These are phyloP conservation scores for Oreochromis tanganicae DNA, from an alignment of 2,113 vertebrate genomes.

Conservation along the genomic window DNA sequence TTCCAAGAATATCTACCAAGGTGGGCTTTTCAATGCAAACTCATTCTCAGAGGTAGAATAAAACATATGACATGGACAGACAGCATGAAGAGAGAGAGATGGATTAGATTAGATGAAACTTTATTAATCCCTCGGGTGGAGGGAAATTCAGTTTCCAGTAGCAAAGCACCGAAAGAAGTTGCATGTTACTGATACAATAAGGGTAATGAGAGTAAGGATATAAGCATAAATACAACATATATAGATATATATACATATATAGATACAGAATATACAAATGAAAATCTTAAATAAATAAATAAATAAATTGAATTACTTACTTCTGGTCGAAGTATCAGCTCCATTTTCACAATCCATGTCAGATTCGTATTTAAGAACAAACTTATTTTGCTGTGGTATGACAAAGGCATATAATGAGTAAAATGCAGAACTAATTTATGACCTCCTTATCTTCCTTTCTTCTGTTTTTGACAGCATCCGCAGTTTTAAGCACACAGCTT, in stretches of 20 bases:
- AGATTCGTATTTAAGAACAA: background rate
- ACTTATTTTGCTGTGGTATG: background rate
- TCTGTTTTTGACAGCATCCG: background rate
- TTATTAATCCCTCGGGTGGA: too few relatives aligned
- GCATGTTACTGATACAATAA: too few relatives aligned
- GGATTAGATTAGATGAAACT: too few relatives aligned
- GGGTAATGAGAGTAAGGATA: too few relatives aligned
- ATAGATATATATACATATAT: too few relatives aligned
- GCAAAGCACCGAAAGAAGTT: too few relatives aligned
- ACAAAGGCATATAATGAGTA: background rate
- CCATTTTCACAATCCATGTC: background rate
- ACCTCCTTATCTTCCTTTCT: background rate
- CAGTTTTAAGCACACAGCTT: background rate
- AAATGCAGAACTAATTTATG: background rate
- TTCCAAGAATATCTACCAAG: background rate
- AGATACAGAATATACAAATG: background rate
- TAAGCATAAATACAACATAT: too few relatives aligned
- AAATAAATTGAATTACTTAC: background rate
- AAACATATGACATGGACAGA: background rate
- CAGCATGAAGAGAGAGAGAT: background rate
- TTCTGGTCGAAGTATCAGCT: background rate
- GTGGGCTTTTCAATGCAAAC: background rate
- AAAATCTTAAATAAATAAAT: background rate
- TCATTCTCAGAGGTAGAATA: rapidly evolving
- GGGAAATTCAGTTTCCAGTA: too few relatives aligned